Evolutionary conservation across 1,140 invertebrate genomes (phyloP).

Genomic region (Trissolcus basalis): DNA sequence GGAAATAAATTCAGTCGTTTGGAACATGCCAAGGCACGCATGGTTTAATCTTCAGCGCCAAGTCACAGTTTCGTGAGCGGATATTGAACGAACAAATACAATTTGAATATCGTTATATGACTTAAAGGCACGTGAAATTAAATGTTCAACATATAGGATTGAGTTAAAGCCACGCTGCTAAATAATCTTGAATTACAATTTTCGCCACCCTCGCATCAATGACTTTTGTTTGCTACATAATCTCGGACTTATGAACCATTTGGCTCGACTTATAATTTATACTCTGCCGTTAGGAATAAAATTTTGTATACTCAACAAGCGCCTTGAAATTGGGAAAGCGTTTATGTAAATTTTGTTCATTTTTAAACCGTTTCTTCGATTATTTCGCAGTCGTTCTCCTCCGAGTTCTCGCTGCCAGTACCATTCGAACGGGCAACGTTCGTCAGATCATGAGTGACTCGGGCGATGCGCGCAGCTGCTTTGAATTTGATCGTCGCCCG

Average conservation of each 20-base stretch:
- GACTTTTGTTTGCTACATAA: no score
- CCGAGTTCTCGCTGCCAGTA: conserved; percentile 38
- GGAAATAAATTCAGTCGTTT: conserved; percentile 27
- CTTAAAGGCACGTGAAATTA: not conserved
- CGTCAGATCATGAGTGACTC: conserved; percentile 69
- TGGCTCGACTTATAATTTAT: no score
- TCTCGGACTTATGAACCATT: no score
- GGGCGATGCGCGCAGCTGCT: conserved; percentile 79
- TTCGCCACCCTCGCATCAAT: no score
- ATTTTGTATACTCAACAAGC: not conserved
- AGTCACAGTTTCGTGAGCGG: not conserved
- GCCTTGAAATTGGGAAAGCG: not conserved
- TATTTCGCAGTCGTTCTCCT: conserved; percentile 38
- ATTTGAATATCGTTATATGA: conserved; percentile 7
- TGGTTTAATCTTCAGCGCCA: conserved; percentile 12
- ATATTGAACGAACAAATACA: conserved; percentile 4
- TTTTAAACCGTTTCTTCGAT: conserved; percentile 24
- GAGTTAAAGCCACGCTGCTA: no score
- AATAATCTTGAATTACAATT: no score
- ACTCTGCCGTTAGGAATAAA: no score
- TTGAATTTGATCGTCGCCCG: conserved; percentile 81
- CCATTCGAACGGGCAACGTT: conserved; percentile 58
- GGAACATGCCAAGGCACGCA: conserved; percentile 9
- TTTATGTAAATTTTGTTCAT: not conserved
- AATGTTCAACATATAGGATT: no score